Evolutionary conservation across 2,888 invertebrate species (phyloP), one percentile per base, ranked within the genome.

Genomic region (Cosmorhoe ocellata): DNA sequence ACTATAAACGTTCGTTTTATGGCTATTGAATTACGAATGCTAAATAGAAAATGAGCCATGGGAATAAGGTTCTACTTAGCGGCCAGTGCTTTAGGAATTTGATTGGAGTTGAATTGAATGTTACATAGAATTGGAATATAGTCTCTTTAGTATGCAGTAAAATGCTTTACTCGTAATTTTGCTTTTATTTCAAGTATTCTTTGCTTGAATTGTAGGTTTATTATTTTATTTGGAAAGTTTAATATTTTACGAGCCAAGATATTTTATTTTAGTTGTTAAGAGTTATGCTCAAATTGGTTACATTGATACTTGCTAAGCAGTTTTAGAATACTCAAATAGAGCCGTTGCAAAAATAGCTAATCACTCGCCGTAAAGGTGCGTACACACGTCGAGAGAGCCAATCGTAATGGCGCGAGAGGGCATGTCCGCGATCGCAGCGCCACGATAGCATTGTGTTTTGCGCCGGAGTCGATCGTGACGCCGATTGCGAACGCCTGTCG

Each of bases 371-470:
- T 78, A 77, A 76, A 74, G 77, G 77, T 78, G 76, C 72, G 75
- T 75, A 73, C 71, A 73, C 74, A 74, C 73, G 74, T 71, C 71
- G 79, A 71, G 67, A 71, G 79, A 75, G 76, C 82, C 82, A 84
- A 82, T 85, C 77, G 87, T 82, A 85, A 85, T 85, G 80, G 85
- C 71, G 85, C 81, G 82, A 79, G 79, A 77, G 81, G 72, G 79
- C 84, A 79, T 84, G 86, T 85, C 78, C 67, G 76, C 81, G 89
- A 89, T 90, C 73, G 80, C 79, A 81, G 81, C 79, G 76, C 77
- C 74, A 74, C 82, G 89, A 90, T 90, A 89, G 84, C 81, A 89
- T 89, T 89, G 89, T 89, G 83, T 77, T 77, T 79, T 67, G 75
- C 67, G 66, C 71, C 69, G 74, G 81, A 81, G 80, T 79, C 79